Conservation (phyloP, 2,113 vertebrate genomes). For the Salvelinus sp. region DNA sequence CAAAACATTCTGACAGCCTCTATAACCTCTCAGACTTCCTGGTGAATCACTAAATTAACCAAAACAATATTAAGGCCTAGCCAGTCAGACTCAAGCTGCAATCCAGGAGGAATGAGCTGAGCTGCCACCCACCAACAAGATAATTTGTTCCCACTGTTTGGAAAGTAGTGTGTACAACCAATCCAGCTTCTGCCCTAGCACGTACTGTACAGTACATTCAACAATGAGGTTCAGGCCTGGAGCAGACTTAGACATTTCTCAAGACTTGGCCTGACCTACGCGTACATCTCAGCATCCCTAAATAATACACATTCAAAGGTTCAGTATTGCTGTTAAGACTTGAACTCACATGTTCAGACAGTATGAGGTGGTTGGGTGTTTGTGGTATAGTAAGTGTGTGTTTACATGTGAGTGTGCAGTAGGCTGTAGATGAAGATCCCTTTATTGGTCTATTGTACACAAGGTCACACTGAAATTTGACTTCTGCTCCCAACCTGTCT, state of each 20-base stretch:
- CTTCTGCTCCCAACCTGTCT: no score
- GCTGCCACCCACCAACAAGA: conserved; percentile 15
- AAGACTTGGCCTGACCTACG: conserved; percentile 5
- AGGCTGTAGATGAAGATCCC: background rate
- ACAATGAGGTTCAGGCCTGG: background rate
- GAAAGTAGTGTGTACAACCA: background rate
- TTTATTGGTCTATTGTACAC: no score
- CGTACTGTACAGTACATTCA: background rate
- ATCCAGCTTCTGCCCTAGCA: background rate
- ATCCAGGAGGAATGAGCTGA: no score
- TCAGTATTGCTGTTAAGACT: background rate
- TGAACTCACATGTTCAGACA: background rate
- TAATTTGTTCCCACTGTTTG: conserved; percentile 8
- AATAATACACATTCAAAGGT: conserved; percentile 6
- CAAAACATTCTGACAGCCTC: background rate
- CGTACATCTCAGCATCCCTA: background rate
- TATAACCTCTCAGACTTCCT: background rate
- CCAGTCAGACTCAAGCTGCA: no score
- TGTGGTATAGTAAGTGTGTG: background rate
- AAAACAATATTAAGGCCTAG: no score
- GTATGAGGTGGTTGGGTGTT: background rate
- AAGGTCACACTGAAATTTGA: no score
- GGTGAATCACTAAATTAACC: background rate
- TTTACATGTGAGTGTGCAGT: background rate
- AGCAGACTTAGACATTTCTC: conserved; percentile 26